phyloP scores from a whole-genome alignment of 2,888 invertebrate species.

The Hermodice carunculata region DNA sequence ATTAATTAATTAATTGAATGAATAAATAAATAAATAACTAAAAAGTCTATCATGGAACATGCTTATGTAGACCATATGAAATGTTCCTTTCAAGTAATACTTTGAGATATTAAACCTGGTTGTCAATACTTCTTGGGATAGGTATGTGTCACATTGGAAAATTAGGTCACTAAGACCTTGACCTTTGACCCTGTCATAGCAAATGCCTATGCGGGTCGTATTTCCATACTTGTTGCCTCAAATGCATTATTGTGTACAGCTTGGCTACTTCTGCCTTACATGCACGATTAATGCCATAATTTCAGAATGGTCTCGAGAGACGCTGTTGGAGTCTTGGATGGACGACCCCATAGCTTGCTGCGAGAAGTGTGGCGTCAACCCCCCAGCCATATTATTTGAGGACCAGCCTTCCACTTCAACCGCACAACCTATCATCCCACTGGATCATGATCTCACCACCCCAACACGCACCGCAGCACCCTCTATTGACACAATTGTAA shows the following conservation, averaged over 20 bases:
- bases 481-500: constrained; percentile 14
- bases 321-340: constrained; percentile 79
- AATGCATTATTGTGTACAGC: background rate
- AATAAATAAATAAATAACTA: too few species aligned
- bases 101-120: too few species aligned
- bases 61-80: too few species aligned
- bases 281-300: background rate
- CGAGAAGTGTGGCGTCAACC: constrained; percentile 77
- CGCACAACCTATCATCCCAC: constrained; percentile 70
- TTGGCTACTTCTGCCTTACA: background rate
- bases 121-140: too few species aligned
- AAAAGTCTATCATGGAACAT: too few species aligned
- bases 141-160: too few species aligned
- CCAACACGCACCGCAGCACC: constrained; percentile 17
- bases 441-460: constrained; percentile 22
- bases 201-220: too few species aligned
- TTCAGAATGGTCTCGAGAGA: constrained; percentile 79
- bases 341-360: constrained; percentile 77
- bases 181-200: too few species aligned
- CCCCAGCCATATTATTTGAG: constrained; percentile 71
- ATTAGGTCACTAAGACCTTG: too few species aligned
- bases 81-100: too few species aligned
- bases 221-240: background rate
- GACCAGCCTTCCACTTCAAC: constrained; percentile 72
- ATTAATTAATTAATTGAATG: too few species aligned